Conservation (phyloP, 2,797 vertebrate species). For the Chelidonichthys spinosus region DNA sequence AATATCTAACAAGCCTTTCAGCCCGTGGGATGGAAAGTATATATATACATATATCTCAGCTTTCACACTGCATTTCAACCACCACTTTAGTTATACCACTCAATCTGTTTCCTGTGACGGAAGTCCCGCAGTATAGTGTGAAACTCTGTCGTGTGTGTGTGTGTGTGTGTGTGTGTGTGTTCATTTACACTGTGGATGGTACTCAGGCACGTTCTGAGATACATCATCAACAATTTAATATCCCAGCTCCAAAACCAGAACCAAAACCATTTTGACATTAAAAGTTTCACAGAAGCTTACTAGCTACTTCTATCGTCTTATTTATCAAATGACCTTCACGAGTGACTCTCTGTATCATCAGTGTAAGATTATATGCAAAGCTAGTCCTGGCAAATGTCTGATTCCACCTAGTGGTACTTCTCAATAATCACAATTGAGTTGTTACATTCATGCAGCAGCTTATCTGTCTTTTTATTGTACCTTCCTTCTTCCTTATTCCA, state of each 20-base stretch:
- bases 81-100: slow-evolving; percentile 18
- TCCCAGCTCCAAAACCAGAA: background rate
- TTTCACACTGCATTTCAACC: slow-evolving; percentile 18
- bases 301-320: background rate
- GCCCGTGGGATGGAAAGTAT: slow-evolving; percentile 11
- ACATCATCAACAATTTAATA: background rate
- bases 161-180: background rate
- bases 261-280: background rate
- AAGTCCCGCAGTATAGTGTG: slow-evolving; percentile 13
- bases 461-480: background rate
- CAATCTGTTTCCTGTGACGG: slow-evolving; percentile 55
- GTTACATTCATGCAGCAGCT: background rate
- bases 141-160: slow-evolving; percentile 1
- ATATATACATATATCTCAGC: background rate
- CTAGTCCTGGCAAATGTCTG: background rate
- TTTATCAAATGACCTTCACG: slow-evolving; percentile 4
- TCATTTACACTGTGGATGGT: slow-evolving; percentile 9
- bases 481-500: background rate
- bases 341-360: slow-evolving; percentile 18
- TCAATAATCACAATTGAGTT: background rate
- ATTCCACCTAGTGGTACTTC: slow-evolving; percentile 56
- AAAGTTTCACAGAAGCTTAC: background rate
- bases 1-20: background rate
- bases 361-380: background rate
- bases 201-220: background rate